Evolutionary conservation across 2,888 invertebrate genomes (phyloP), one percentile per base, ranked within the genome.

Genomic region (Xestia sexstrigata): DNA sequence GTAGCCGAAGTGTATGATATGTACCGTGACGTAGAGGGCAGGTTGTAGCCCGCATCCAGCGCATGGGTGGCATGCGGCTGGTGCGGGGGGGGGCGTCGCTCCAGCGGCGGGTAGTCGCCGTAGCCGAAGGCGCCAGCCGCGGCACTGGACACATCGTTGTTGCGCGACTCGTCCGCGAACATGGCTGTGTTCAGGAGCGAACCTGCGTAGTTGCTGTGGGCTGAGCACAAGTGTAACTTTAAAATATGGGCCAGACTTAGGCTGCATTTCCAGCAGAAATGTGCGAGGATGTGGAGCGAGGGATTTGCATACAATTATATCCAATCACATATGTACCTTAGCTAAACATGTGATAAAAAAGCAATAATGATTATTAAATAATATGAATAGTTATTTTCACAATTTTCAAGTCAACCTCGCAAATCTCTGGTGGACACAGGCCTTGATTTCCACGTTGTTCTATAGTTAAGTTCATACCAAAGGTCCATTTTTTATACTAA

Each of bases 101-200:
- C 93, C 42, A 91, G 86, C 79, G 91, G 89, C 80, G 92, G 87
- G 89, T 89, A 92, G 89, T 92, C 93, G 17, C 92, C 93, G 88
- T 91, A 92, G 71, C 90, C 90, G 89, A 87, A 90, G 55, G 89
- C 87, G 75, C 87, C 88, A 3, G 79, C 83, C 81, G 89, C 90
- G 79, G 89, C 90, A 20, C 90, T 88, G 72, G 93, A 91, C 87
- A 95, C 94, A 84, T 95, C 95, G 88, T 94, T 94, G 90, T 95
- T 94, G 81, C 95, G 95, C 20, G 93, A 92, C 84, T 95, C 95
- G 70, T 96, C 96, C 74, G 89, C 91, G 82, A 93, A 94, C 92
- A 95, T 89, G 1, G 91, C 93, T 70, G 94, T 92, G 89, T 93
- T 93, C 82, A 96, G 83, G 8, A 94, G 86, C 9, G 78, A 81